Evolutionary conservation across 2,113 vertebrate species (phyloP), one percentile per base, ranked within the genome.

Genomic region (Bolborhynchus lineola): DNA sequence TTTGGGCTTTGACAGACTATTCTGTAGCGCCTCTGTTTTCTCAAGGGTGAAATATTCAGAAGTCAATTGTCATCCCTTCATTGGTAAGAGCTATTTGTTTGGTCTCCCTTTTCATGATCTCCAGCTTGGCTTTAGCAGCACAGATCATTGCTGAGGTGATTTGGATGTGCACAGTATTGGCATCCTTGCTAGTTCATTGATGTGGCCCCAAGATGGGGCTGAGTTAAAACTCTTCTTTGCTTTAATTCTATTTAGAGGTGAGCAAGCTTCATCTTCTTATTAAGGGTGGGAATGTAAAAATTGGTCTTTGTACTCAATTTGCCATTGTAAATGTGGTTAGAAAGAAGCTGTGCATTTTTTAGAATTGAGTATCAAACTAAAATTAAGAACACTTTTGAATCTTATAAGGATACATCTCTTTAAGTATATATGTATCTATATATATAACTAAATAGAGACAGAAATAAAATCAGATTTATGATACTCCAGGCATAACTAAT

Each of bases 61-160:
- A 53, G 37, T 2, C 5, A 7, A 0, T 26, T 68, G 35, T 19
- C 26, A 2, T 0, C 41, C 72, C 52, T 63, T 16, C 16, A 1
- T 6, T 23, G 76, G 2, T 9, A 1, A 11, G 59, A 25, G 31
- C 11, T 65, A 0, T 31, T 68, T 2, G 0, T 29, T 16, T 7
- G 44, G 7, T 46, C 31, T 64, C 57, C 41, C 39, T 19, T 18
- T 16, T 17, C 49, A 2, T 4, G 41, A 7, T 41, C 20, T 60
- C 20, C 80, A 39, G 64, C 82, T 57, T 9, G 7, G 64, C 46
- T 37, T 11, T 5, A 29, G 75, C 50, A 26, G 25, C 1, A 10
- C n/a, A 31, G 57, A 2, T 39, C 21, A 1, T 14, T 2, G 4
- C 67, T n/a, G 0, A 4, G 18, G 0, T 5, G 9, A 11, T 7